phyloP scores from a whole-genome alignment of 1,140 invertebrate species.

The Acyrthosiphon pisum region DNA sequence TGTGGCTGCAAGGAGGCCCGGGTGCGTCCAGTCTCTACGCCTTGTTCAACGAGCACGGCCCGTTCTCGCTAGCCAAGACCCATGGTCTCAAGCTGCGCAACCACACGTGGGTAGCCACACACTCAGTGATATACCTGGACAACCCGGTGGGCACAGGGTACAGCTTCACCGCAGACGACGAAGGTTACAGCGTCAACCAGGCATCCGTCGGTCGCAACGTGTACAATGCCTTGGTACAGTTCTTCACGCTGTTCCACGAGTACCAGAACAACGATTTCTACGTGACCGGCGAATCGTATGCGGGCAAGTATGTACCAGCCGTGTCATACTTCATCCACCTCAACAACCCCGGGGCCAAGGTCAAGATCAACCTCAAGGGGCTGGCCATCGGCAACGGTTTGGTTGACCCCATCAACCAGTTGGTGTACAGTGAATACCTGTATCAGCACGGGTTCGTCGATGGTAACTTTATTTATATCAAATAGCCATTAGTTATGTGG shows the following conservation, averaged over 20 bases:
- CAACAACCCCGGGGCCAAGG: slow-evolving; percentile 69
- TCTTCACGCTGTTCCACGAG: slow-evolving; percentile 71
- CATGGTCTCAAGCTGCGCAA: slow-evolving; percentile 35
- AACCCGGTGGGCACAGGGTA: slow-evolving; percentile 86
- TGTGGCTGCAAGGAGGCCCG: slow-evolving; percentile 83
- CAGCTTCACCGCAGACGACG: slow-evolving; percentile 64
- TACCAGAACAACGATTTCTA: slow-evolving; percentile 60
- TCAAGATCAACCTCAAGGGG: slow-evolving; percentile 72
- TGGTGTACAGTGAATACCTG: slow-evolving; percentile 80
- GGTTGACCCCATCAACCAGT: slow-evolving; percentile 80
- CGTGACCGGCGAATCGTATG: slow-evolving; percentile 69
- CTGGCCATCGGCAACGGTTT: slow-evolving; percentile 87
- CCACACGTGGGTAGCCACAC: slow-evolving; percentile 77
- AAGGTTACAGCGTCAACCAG: slow-evolving; percentile 74
- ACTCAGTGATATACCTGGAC: slow-evolving; percentile 84
- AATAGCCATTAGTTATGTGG: background rate
- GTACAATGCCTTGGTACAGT: slow-evolving; percentile 73
- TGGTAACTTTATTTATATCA: background rate
- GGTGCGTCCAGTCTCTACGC: slow-evolving; percentile 76
- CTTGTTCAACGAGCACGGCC: slow-evolving; percentile 73
- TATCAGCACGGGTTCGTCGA: slow-evolving; percentile 73
- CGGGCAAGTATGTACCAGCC: slow-evolving; percentile 68
- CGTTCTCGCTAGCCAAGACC: slow-evolving; percentile 67
- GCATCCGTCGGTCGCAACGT: slow-evolving; percentile 73
- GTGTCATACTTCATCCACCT: slow-evolving; percentile 66